These are phyloP conservation scores for Furnarius figulus DNA, from an alignment of 2,113 vertebrate genomes.

Conservation along the genomic window DNA sequence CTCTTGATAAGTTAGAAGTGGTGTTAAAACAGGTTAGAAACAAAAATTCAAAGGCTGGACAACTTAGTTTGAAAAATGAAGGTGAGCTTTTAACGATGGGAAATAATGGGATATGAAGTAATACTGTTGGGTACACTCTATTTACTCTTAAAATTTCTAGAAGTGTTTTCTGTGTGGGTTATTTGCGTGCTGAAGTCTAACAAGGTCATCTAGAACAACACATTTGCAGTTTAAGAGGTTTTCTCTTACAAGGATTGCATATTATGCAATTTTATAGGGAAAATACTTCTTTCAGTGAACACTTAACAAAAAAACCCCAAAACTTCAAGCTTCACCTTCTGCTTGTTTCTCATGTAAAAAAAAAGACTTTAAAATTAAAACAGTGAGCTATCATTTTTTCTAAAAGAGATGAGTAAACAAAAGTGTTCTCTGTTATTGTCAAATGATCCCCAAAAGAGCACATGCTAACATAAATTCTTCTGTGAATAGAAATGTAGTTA, in stretches of 20 bases:
- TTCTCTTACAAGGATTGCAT: neutral
- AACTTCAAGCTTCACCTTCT: neutral
- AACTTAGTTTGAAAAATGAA: neutral
- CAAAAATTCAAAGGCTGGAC: neutral
- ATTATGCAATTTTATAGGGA: neutral
- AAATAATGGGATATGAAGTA: neutral
- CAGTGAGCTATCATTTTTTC: neutral
- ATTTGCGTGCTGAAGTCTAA: neutral
- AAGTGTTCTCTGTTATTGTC: neutral
- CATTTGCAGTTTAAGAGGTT: conserved; percentile 12
- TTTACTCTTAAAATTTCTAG: neutral
- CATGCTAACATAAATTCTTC: neutral
- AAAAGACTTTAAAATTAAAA: neutral
- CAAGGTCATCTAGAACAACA: neutral
- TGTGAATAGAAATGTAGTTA: neutral
- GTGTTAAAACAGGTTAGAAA: neutral
- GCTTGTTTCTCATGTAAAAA: neutral
- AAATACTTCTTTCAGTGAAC: neutral
- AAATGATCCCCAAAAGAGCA: neutral
- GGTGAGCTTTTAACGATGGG: neutral
- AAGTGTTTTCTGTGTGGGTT: conserved; percentile 5
- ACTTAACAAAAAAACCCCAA: neutral
- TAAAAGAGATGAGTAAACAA: neutral
- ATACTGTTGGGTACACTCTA: neutral
- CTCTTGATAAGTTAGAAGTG: neutral